A percentile compares a stretch with the other conserved stretches of the same genome.
These are phyloP conservation scores for Melanogrammus aeglefinus DNA, from an alignment of 2,797 vertebrate genomes.

Conservation along the genomic window DNA sequence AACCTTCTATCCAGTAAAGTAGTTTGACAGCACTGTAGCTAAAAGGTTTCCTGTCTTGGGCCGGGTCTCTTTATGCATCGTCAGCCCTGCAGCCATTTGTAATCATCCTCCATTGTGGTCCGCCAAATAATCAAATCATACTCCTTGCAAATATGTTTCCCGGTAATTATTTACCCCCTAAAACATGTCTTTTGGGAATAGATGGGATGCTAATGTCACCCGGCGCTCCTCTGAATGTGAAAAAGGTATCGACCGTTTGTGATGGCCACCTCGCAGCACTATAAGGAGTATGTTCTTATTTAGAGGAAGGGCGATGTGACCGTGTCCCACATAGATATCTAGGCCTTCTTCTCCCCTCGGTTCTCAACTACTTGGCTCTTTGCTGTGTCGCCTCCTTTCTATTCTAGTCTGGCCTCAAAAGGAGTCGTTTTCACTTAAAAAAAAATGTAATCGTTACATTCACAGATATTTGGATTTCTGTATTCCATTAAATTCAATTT, in stretches of 20 bases:
- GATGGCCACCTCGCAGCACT: not conserved
- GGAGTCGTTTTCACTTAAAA: not conserved
- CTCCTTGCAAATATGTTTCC: not conserved
- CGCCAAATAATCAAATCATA: not conserved
- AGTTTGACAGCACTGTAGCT: not conserved
- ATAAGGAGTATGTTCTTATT: conserved; percentile 1
- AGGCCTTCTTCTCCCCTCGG: conserved; percentile 26
- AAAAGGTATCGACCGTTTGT: not conserved
- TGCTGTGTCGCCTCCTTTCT: not conserved
- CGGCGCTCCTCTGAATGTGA: not conserved
- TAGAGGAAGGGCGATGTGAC: conserved; percentile 10
- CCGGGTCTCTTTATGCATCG: conserved; percentile 11
- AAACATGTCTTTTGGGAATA: not conserved
- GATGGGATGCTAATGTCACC: not conserved
- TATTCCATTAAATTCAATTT: not conserved
- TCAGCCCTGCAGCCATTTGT: conserved; percentile 24
- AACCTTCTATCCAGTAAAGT: not conserved
- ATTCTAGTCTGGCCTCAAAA: not conserved
- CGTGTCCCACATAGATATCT: conserved; percentile 42
- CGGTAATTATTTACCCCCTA: not conserved
- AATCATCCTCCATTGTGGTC: not conserved
- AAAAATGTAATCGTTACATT: not conserved
- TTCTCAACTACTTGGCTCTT: conserved; percentile 7
- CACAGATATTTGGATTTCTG: not conserved
- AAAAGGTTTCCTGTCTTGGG: conserved; percentile 6